phyloP scores from a whole-genome alignment of 2,888 invertebrate species.

The Metellina segmentata region DNA sequence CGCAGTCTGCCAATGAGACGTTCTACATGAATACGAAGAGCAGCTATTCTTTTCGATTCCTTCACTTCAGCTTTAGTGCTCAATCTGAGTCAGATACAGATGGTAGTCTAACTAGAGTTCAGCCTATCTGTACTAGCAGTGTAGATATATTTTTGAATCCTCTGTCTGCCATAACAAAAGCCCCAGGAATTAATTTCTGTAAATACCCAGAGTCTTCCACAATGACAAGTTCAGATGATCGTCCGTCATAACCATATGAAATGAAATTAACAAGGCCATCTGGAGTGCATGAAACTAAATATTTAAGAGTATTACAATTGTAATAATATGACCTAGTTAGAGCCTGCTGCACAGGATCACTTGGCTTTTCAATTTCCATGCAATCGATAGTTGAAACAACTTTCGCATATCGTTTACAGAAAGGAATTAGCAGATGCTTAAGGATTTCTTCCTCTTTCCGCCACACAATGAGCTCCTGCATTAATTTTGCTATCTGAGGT shows the following conservation, averaged over 20 bases:
- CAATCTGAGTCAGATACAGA: neutral
- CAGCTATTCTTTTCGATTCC: neutral
- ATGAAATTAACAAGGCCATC: no score
- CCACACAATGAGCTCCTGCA: conserved; percentile 9
- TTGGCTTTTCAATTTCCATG: conserved; percentile 80
- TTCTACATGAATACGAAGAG: conserved; percentile 8
- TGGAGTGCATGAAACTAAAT: no score
- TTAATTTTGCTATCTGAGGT: neutral
- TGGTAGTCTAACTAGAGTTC: conserved; percentile 5
- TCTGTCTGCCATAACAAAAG: conserved; percentile 78
- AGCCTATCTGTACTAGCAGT: conserved; percentile 14
- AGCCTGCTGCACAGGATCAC: conserved; percentile 79
- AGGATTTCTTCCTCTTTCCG: neutral
- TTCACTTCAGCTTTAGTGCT: conserved; percentile 14
- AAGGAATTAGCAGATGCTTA: conserved; percentile 28
- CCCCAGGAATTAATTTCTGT: no score
- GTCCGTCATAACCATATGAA: no score
- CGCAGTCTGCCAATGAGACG: conserved; percentile 6
- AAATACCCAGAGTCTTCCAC: no score
- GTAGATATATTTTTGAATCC: conserved; percentile 72
- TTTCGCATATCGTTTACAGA: no score
- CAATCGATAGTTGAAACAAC: conserved; percentile 80
- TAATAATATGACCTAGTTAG: conserved; percentile 79
- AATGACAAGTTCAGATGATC: no score
- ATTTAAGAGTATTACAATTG: conserved; percentile 79